Base-by-base conservation (phyloP, 2,797 vertebrate genomes). In the Heteromormyrus szaboi region DNA sequence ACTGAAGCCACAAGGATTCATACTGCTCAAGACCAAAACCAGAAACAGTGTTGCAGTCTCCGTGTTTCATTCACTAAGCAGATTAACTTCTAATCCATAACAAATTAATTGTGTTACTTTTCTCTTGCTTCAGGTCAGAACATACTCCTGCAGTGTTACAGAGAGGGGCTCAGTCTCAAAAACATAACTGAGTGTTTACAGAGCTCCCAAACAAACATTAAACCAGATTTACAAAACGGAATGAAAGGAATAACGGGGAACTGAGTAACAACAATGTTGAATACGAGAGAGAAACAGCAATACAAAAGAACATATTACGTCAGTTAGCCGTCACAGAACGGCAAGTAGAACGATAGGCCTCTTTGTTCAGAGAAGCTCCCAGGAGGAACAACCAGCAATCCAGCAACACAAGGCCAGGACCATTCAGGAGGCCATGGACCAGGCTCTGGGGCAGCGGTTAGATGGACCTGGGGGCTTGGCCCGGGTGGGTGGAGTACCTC, bases 391-490 rank as follows among this genome's bases (percentile, higher is more conserved):
- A 5, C 29, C 54, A 62, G 33, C 33, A 48, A 48, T 25, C 5
- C 17, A 22, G 86, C 54, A 46, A 7, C 68, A 76, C 33, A 17
- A 44, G 12, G 37, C 14, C 11, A 11, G 37, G 84, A 22, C 83
- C 53, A 12, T 6, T 11, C 29, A 76, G 68, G 5, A 41, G 11
- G 14, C n/a, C 37, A 62, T 11, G 59, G n/a, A 22, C 5, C 19
- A 19, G 19, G 85, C 8, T 48, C 79, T 83, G 79, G 79, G 12
- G 53, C 53, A 87, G 85, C 2, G 46, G 7, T 95, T 95, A 97
- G 87, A 97, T 96, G 59, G 95, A 93, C 0, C 95, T 90, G 46
- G 96, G 95, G 89, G 95, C 93, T 37, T 95, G 94, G n/a, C 95
- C 94, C 8, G 94, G 90, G 25, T 93, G 95, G 87, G 96, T 93